Evolutionary conservation across 2,113 vertebrate genomes (phyloP), one percentile per base, ranked within the genome.

Genomic region (Lagenorhynchus albirostris): DNA sequence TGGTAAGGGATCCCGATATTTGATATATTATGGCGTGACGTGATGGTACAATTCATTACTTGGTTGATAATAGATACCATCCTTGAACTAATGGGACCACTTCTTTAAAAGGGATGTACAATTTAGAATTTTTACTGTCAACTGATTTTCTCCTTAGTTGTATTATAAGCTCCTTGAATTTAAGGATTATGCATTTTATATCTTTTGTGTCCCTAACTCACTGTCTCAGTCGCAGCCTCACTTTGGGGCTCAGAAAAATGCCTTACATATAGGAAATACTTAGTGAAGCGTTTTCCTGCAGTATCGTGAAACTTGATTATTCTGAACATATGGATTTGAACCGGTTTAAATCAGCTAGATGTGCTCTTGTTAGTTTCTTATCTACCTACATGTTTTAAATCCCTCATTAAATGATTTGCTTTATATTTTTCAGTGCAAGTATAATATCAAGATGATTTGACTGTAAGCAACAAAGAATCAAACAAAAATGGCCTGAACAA

Each of bases 1-100:
- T 76, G 58, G 55, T 44, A 55, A 95, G 71, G 29, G 71, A 91
- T 89, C 90, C 70, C 95, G 87, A 70, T 60, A n/a, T 91, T 91
- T 93, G 50, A 94, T 47, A 26, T 62, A 81, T 76, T 68, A 91
- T 17, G 15, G 12, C 36, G 5, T 60, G 36, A 29, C 25, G 36
- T 60, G 36, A 29, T 25, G 50, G 62, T 33, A 26, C 20, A 71
- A 21, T 84, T 79, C 94, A 53, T 62, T 63, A 83, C n/a, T 62
- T 93, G 88, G 44, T 50, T 92, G 44, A 65, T 50, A 76, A 94
- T 62, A 80, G 58, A 7, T 86, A 41, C 26, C 31, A 58, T 79
- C 68, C 26, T 94, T 87, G 91, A 94, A 91, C 55, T 71, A 90
- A 83, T 73, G 38, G 47, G 71, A 25, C 4, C n/a, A 60, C 11